These are phyloP conservation scores for Gymnothorax javanicus DNA, from an alignment of 2,797 vertebrate species.

Conservation along the genomic window DNA sequence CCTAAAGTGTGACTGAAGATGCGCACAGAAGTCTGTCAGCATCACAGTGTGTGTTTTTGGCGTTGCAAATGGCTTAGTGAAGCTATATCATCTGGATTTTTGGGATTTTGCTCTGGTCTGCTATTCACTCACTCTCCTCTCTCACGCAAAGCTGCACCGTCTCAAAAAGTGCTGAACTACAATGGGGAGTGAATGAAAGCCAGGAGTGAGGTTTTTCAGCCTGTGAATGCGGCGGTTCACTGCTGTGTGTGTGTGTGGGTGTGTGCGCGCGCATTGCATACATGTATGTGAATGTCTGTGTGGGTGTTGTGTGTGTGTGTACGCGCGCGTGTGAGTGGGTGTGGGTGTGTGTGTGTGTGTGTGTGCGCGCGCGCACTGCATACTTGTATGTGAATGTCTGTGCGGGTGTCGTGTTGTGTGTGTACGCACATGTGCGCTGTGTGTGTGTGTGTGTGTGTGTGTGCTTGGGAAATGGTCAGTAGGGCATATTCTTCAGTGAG, in stretches of 20 bases:
- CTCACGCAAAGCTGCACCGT: constrained; percentile 56
- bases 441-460: constrained; percentile 52
- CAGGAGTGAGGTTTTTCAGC: constrained; percentile 52
- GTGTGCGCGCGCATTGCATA: constrained; percentile 64
- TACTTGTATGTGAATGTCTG: constrained; percentile 45
- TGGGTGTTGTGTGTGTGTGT: no score
- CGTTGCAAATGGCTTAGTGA: not conserved
- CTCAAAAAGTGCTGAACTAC: constrained; percentile 48
- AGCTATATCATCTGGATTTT: not conserved
- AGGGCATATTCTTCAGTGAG: not conserved
- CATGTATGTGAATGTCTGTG: constrained; percentile 50
- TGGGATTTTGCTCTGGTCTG: not conserved
- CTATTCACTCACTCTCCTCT: constrained; percentile 53
- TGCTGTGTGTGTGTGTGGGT: constrained; percentile 52
- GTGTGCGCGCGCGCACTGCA: constrained; percentile 67
- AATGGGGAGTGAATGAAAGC: constrained; percentile 60
- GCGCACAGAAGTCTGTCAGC: not conserved
- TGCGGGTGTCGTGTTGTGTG: constrained; percentile 59
- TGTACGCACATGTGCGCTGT: constrained; percentile 67
- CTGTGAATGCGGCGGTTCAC: constrained; percentile 69
- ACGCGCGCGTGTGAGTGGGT: constrained; percentile 58
- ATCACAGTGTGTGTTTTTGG: not conserved
- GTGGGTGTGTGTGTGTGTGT: constrained; percentile 60
- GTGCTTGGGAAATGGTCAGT: constrained; percentile 34
- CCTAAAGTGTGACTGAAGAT: not conserved